Evolutionary conservation across 2,797 vertebrate genomes (phyloP).

Genomic region (Coccyzus lansbergi): DNA sequence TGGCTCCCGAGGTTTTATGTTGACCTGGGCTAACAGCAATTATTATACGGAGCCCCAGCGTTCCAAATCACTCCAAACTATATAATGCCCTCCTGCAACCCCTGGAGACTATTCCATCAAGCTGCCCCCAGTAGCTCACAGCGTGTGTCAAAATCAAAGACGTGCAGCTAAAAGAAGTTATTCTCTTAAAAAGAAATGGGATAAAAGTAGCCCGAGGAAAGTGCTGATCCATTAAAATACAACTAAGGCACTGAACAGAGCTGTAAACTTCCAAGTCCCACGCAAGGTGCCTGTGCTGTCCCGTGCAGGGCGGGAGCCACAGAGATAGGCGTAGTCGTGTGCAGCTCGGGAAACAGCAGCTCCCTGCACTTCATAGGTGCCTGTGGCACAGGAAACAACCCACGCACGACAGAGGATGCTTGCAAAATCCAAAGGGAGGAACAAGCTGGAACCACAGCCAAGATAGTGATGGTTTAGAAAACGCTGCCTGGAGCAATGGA

Average conservation of each 20-base stretch:
- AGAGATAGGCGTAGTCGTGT: fast-evolving
- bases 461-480: fast-evolving
- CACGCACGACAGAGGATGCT: fast-evolving
- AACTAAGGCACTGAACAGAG: conserved; percentile 65
- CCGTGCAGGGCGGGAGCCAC: not conserved
- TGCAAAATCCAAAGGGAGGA: fast-evolving
- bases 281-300: fast-evolving
- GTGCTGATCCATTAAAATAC: not conserved
- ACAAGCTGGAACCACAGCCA: fast-evolving
- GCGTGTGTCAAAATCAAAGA: not conserved
- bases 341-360: not conserved
- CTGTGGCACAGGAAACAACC: fast-evolving
- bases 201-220: not conserved
- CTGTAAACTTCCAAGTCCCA: not conserved
- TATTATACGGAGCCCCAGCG: fast-evolving
- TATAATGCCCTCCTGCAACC: not conserved
- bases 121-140: not conserved
- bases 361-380: fast-evolving
- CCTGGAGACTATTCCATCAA: fast-evolving
- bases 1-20: fast-evolving
- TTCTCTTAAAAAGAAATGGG: not conserved
- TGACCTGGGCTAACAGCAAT: fast-evolving
- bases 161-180: not conserved
- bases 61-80: fast-evolving
- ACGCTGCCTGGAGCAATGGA: not conserved